Evolutionary conservation across 2,888 invertebrate genomes (phyloP).

Genomic region (Conomelus anceps): DNA sequence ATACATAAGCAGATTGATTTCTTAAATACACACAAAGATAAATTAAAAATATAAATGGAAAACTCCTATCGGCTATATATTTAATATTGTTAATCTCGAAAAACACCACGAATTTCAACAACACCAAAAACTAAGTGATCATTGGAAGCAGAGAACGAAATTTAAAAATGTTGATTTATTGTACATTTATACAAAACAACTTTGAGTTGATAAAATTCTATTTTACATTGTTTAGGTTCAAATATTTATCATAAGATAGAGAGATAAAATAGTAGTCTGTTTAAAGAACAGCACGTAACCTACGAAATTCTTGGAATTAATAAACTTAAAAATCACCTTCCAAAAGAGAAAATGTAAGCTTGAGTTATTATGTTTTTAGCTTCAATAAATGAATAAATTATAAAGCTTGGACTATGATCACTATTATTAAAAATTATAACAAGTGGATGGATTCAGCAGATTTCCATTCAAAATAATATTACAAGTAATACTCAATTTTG

Average conservation of each 20-base stretch:
- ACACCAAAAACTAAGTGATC: background rate
- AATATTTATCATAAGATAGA: background rate
- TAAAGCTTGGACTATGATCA: background rate
- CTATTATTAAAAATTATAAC: background rate
- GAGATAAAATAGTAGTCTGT: background rate
- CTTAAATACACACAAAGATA: too few relatives aligned
- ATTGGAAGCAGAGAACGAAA: background rate
- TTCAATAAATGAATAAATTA: background rate
- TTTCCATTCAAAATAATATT: too few relatives aligned
- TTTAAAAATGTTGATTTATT: background rate
- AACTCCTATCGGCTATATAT: background rate
- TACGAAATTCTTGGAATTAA: background rate
- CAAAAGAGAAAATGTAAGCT: too few relatives aligned
- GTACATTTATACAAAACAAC: background rate
- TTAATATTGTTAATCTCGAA: background rate
- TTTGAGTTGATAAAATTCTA: background rate
- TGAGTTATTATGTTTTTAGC: background rate
- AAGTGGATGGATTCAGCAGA: background rate
- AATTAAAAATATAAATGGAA: background rate
- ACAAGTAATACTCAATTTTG: too few relatives aligned
- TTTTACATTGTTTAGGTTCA: background rate
- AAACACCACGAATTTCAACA: too few relatives aligned
- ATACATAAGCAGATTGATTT: too few relatives aligned
- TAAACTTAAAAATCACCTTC: background rate
- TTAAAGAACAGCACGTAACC: background rate